A percentile compares a stretch with the other conserved stretches of the same genome.
phyloP scores from a whole-genome alignment of 1,140 invertebrate species.

The Cherax quadricarinatus region DNA sequence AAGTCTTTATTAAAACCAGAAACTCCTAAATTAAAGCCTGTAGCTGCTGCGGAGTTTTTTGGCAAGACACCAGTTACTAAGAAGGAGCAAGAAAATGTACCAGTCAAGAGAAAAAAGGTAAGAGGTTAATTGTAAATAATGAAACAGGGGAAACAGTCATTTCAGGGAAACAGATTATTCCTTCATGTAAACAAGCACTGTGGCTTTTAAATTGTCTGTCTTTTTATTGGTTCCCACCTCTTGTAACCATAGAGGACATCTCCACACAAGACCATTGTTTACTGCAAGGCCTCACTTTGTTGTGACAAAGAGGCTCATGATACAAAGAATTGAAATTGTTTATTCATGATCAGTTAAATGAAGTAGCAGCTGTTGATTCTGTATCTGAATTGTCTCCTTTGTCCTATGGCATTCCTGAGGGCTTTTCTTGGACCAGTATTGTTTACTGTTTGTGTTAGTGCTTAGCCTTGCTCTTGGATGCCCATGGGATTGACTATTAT shows the following conservation, averaged over 20 bases:
- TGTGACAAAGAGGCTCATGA: too few species aligned
- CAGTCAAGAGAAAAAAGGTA: slow-evolving; percentile 32
- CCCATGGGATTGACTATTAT: too few species aligned
- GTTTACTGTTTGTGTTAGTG: too few species aligned
- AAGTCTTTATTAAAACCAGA: slow-evolving; percentile 21
- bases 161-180: background rate
- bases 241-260: too few species aligned
- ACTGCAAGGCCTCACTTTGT: background rate
- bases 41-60: slow-evolving; percentile 20
- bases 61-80: slow-evolving; percentile 3
- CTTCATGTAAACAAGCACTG: background rate
- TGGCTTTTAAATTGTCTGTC: background rate
- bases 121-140: background rate
- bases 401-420: too few species aligned
- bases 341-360: too few species aligned
- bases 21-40: slow-evolving; percentile 35
- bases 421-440: too few species aligned
- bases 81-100: background rate
- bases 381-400: too few species aligned
- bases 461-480: too few species aligned
- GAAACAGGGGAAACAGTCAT: background rate
- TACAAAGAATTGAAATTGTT: too few species aligned
- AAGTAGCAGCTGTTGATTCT: too few species aligned
- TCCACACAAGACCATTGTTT: background rate
- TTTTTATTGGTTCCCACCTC: too few species aligned